phyloP scores from a whole-genome alignment of 2,888 invertebrate species.

The Caenorhabditis parvicauda region DNA sequence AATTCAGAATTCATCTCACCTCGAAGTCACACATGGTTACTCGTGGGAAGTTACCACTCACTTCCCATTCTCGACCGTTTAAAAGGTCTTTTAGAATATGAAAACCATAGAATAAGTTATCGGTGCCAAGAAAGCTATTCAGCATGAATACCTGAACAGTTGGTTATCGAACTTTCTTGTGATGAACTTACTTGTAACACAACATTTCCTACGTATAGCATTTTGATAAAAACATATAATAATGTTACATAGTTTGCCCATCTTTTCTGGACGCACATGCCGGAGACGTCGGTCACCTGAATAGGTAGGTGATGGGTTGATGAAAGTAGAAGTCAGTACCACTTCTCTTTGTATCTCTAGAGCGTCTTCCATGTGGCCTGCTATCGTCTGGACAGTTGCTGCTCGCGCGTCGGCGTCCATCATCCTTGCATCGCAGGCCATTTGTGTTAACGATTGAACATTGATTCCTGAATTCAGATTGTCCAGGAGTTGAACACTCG shows the following conservation, averaged over 20 bases:
- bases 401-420: constrained; percentile 63
- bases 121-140: constrained; percentile 63
- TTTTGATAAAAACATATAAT: constrained; percentile 63
- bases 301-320: constrained; percentile 5
- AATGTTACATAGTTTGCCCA: constrained; percentile 64
- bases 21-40: constrained; percentile 65
- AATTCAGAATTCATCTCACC: constrained; percentile 22
- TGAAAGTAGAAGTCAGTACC: not conserved
- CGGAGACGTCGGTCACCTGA: constrained; percentile 61
- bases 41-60: constrained; percentile 62
- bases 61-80: constrained; percentile 63
- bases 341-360: constrained; percentile 63
- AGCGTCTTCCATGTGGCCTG: constrained; percentile 63
- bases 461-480: constrained; percentile 66
- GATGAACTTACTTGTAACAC: constrained; percentile 43
- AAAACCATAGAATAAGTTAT: constrained; percentile 63
- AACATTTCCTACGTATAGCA: constrained; percentile 63
- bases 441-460: constrained; percentile 64
- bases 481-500: too few species aligned
- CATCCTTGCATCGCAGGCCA: constrained; percentile 64
- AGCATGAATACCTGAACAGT: constrained; percentile 62
- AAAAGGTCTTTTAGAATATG: constrained; percentile 63
- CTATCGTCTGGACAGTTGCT: constrained; percentile 63
- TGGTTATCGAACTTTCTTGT: not conserved
- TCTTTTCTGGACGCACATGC: constrained; percentile 62